These are phyloP conservation scores for Brenthis ino DNA, from an alignment of 2,888 invertebrate genomes.

Conservation along the genomic window DNA sequence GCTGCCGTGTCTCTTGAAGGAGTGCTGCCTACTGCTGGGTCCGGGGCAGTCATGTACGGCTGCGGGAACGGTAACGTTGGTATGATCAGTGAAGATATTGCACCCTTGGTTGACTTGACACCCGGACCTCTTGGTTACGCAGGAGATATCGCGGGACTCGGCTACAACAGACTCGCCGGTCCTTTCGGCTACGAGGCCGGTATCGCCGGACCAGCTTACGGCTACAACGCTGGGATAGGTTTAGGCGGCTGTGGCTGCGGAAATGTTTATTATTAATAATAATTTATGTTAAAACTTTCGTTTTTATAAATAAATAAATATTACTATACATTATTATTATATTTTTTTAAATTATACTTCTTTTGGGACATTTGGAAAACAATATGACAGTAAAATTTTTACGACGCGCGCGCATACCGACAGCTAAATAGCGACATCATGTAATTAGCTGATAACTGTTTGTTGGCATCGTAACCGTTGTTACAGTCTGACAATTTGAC, in stretches of 20 bases:
- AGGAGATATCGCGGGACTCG: conserved; percentile 3
- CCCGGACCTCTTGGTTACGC: neutral
- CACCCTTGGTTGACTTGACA: neutral
- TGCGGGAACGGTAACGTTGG: conserved; percentile 46
- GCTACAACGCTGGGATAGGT: conserved; percentile 19
- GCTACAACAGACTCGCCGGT: conserved; percentile 34
- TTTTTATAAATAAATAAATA: no score
- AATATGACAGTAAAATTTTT: no score
- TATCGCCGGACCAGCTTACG: conserved; percentile 31
- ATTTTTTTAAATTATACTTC: no score
- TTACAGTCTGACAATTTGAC: no score
- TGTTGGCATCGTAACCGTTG: no score
- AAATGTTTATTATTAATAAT: conserved; percentile 11
- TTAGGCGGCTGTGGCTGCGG: conserved; percentile 34
- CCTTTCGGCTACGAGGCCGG: conserved; percentile 37
- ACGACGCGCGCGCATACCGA: no score
- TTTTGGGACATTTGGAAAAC: no score
- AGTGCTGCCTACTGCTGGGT: conserved; percentile 43
- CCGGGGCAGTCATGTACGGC: conserved; percentile 45
- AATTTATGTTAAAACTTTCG: no score
- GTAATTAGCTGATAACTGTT: no score
- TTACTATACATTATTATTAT: no score
- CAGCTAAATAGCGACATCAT: no score
- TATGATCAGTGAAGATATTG: conserved; percentile 39
- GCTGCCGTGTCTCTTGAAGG: conserved; percentile 54